Evolutionary conservation across 2,797 vertebrate species (phyloP), one percentile per base, ranked within the genome.

Genomic region (Fistularia commersonii): DNA sequence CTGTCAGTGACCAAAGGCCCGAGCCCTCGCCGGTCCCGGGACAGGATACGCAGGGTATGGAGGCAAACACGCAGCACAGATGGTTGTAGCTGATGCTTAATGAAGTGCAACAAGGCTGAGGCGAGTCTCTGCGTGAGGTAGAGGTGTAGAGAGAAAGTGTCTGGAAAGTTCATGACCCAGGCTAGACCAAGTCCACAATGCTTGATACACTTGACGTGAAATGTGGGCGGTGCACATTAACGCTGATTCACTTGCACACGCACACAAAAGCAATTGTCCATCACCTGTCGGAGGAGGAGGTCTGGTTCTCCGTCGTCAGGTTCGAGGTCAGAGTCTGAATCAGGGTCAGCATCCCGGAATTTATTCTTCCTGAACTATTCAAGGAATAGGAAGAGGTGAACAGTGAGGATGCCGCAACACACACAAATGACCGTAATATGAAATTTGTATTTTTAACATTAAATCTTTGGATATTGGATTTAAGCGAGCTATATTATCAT

Each of bases 331-430:
- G 70, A 80, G 12, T 86, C 87, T 11, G 70, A 80, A 13, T 84
- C 73, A 3, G 77, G 51, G 39, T 53, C 48, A 15, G 33, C 43
- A 5, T 84, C 79, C 45, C 83, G 84, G 46, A 87, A 71, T 79
- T 89, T 88, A 47, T 78, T 87, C 70, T 63, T 74, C 62, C 59
- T 85, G 62, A 91, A 89, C 88, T 89, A 54, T 46, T 44, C 7
- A 33, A 13, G 1, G 32, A 59, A 66, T 10, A 43, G 0, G 7
- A 0, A 42, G 10, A 56, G 33, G 48, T 14, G 43, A 23, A 23
- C 2, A 23, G 23, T 23, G 23, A 23, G 4, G 23, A 23, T 23
- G 5, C 45, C 34, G 12, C 1, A 42, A 33, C 2, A 39, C 11
- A 6, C 8, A 34, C 11, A 48, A 6, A 38, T 7, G 6, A 7